Conservation (phyloP, 2,113 vertebrate species). For the Fulmarus glacialis region DNA sequence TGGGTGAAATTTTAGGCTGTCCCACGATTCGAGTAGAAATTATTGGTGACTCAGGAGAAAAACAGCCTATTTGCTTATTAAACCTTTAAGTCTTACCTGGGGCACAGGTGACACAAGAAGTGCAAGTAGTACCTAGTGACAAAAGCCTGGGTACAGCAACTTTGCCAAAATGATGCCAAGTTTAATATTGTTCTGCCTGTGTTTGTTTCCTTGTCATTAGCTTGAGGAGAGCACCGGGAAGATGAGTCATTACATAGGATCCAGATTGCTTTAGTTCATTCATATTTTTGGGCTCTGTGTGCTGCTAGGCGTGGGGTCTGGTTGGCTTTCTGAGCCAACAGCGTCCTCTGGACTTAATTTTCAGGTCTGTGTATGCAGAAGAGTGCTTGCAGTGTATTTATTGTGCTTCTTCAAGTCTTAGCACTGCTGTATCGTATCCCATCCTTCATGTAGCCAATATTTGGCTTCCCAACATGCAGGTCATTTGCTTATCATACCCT, state of each 20-base stretch:
- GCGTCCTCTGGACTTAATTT: neutral
- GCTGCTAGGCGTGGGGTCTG: neutral
- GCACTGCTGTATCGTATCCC: neutral
- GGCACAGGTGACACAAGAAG: neutral
- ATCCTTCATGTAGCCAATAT: neutral
- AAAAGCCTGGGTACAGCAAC: neutral
- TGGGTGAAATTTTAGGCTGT: neutral
- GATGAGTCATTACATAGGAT: neutral
- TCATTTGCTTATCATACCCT: neutral
- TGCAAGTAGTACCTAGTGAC: neutral
- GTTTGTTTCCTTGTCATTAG: neutral
- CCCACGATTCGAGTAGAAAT: accelerated
- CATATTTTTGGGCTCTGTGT: neutral
- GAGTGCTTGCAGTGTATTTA: neutral
- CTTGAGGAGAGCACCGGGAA: neutral
- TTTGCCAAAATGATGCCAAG: neutral
- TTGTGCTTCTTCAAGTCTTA: neutral
- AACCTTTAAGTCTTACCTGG: neutral
- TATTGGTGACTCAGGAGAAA: neutral
- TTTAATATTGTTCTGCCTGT: neutral
- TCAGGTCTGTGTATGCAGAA: neutral
- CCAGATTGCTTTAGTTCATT: neutral
- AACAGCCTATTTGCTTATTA: neutral
- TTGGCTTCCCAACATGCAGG: neutral
- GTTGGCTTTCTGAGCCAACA: neutral